Base-by-base conservation (phyloP, 37 sponge, comb jelly and placozoan genomes). In the Cladorhizidae sp. region DNA sequence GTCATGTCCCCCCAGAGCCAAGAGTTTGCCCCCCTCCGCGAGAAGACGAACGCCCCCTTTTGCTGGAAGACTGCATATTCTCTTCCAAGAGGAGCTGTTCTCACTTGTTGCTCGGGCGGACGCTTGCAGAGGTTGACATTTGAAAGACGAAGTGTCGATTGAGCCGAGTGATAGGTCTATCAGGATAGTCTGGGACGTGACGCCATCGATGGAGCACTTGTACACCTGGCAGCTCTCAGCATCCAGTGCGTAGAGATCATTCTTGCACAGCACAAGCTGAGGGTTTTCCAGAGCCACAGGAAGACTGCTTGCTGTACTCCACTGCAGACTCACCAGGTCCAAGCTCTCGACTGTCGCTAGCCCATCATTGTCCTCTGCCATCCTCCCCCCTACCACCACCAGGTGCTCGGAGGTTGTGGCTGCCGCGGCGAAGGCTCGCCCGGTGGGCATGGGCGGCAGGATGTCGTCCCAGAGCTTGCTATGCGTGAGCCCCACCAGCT, bases 391-490 rank as follows among this genome's bases (percentile, higher is more conserved):
- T 2, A 58, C 75, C 21, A 74, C 75, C 21, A 74, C 45, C 36
- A 74, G 75, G 18, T 52, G 57, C 45, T 9, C 22, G 2, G 40
- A 22, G 2, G 75, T 74, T 2, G 57, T 55, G 22, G 37, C 57
- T 23, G 57, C 57, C 1, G 75, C 55, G 8, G 57, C 36, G 14
- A 23, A 25, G 1, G 37, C 37, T 12, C 75, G 75, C 18, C 9
- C 9, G 57, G 55, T 57, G 1, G 75, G 35, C 75, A 74, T 74
- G 31, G 75, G 75, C n/a, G 75, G 75, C 7, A 74, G 43, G 26
- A 42, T 35, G 5, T 74, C 57, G 8, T 42, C 57, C 75, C 75
- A 74, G 2, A 20, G 3, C 28, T 74, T 71, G 17, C n/a, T 5
- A 1, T 21, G 72, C n/a, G 49, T 71, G 43, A 71, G 42, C 1